These are phyloP conservation scores for Apis laboriosa DNA, from an alignment of 1,140 invertebrate species.

Conservation along the genomic window DNA sequence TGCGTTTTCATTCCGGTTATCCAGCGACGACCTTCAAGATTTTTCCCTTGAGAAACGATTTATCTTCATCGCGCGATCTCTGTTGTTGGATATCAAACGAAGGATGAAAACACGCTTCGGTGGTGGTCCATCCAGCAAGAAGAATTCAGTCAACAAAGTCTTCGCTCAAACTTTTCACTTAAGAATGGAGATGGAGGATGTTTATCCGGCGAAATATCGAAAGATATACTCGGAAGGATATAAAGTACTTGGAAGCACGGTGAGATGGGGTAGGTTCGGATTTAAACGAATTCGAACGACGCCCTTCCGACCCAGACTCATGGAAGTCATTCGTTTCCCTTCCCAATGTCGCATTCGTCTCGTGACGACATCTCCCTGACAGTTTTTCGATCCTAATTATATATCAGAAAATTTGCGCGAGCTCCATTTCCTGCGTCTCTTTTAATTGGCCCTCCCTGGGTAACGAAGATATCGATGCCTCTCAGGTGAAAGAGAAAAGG, in stretches of 20 bases:
- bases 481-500: slow-evolving; percentile 26
- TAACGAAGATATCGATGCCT: slow-evolving; percentile 46
- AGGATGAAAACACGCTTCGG: slow-evolving; percentile 11
- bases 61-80: slow-evolving; percentile 31
- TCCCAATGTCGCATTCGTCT: slow-evolving; percentile 36
- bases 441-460: slow-evolving; percentile 18
- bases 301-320: not conserved
- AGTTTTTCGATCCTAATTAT: slow-evolving; percentile 60
- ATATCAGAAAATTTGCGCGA: slow-evolving; percentile 51
- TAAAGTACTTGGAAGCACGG: not conserved
- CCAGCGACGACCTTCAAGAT: not conserved
- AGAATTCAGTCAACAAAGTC: not conserved
- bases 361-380: slow-evolving; percentile 50
- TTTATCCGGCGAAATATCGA: slow-evolving; percentile 14
- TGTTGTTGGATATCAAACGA: slow-evolving; percentile 3
- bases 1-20: slow-evolving; percentile 29
- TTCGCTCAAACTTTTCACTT: not conserved
- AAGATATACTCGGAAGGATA: not conserved
- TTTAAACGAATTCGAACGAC: not conserved
- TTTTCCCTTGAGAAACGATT: slow-evolving; percentile 21
- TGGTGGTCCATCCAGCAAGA: not conserved
- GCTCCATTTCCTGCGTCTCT: slow-evolving; percentile 47
- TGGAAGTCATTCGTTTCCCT: slow-evolving; percentile 56
- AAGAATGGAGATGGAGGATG: no score
- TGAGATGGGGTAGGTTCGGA: not conserved